phyloP scores from a whole-genome alignment of 2,113 vertebrate genomes.

The Planiliza haematocheilus region DNA sequence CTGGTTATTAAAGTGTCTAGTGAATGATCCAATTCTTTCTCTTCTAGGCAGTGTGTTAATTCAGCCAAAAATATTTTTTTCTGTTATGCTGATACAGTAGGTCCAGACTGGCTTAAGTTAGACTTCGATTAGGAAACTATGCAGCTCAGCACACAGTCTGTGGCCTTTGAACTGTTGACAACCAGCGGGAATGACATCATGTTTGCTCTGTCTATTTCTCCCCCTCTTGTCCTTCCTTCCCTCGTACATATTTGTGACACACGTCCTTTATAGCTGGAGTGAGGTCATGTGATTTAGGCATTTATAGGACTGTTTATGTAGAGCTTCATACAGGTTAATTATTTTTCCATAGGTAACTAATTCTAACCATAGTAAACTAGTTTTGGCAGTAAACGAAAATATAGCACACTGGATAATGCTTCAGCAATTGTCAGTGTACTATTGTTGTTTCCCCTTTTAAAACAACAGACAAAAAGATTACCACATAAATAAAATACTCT shows the following conservation, averaged over 20 bases:
- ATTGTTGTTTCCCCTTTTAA: too few species aligned
- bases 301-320: background rate
- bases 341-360: too few species aligned
- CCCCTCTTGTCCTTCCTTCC: slow-evolving; percentile 24
- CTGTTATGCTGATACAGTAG: slow-evolving; percentile 26
- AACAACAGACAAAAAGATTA: too few species aligned
- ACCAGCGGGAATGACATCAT: slow-evolving; percentile 73
- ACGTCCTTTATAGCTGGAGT: slow-evolving; percentile 3
- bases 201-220: slow-evolving; percentile 33
- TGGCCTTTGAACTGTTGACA: slow-evolving; percentile 71
- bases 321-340: background rate
- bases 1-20: too few species aligned
- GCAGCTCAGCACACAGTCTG: slow-evolving; percentile 51
- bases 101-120: slow-evolving; percentile 8
- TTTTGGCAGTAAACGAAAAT: too few species aligned
- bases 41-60: slow-evolving; percentile 22
- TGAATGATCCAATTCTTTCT: too few species aligned
- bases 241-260: slow-evolving; percentile 7
- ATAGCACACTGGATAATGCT: too few species aligned
- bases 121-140: slow-evolving; percentile 59
- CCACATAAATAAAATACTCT: too few species aligned
- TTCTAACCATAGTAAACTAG: too few species aligned
- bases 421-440: too few species aligned
- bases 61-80: too few species aligned
- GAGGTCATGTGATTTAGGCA: slow-evolving; percentile 27